These are phyloP conservation scores for Pantala flavescens DNA, from an alignment of 1,140 invertebrate species.

Conservation along the genomic window DNA sequence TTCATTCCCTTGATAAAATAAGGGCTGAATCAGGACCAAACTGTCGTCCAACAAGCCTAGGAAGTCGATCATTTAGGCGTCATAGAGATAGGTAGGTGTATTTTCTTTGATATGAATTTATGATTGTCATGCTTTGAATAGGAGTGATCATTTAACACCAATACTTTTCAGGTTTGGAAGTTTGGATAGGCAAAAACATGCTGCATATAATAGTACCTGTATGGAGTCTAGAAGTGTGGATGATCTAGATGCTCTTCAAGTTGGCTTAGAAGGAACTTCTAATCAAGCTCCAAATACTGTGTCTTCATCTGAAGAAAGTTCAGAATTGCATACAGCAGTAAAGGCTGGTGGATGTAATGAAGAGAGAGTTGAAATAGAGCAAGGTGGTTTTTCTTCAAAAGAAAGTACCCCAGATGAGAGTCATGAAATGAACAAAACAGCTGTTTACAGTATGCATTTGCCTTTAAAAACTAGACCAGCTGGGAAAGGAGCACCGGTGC, in stretches of 20 bases:
- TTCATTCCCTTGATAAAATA: constrained; percentile 30
- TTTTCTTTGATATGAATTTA: background rate
- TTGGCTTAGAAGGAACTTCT: constrained; percentile 13
- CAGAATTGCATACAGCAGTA: background rate
- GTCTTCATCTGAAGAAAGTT: background rate
- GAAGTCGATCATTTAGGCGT: background rate
- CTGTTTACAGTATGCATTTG: background rate
- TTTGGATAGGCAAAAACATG: constrained; percentile 46
- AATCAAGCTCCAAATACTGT: background rate
- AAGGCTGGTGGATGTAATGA: background rate
- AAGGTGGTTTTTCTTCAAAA: background rate
- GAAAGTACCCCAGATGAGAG: background rate
- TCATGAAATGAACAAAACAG: background rate
- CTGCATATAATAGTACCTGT: constrained; percentile 25
- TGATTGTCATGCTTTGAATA: background rate
- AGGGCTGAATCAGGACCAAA: constrained; percentile 19
- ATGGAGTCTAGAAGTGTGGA: constrained; percentile 26
- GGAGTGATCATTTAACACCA: background rate
- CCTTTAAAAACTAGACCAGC: background rate
- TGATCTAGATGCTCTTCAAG: constrained; percentile 24
- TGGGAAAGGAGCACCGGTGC: background rate
- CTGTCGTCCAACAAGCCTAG: background rate
- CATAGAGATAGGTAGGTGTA: constrained; percentile 4
- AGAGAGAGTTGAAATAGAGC: background rate
- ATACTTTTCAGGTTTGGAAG: constrained; percentile 43